Evolutionary conservation across 2,888 invertebrate species (phyloP), one percentile per base, ranked within the genome.

Genomic region (Pollenia griseotomentosa): DNA sequence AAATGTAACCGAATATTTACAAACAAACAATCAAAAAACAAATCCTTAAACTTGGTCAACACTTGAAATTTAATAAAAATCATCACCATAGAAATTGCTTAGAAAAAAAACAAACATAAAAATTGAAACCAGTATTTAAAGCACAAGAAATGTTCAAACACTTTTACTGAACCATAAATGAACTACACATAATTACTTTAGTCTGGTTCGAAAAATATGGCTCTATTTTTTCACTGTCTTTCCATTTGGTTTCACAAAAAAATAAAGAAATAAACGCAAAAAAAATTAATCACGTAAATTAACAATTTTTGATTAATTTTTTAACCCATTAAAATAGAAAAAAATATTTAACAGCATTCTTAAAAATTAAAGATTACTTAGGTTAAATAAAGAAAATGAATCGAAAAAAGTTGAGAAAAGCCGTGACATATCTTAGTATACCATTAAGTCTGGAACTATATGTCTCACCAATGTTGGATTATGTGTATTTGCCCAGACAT

Each of bases 31-130:
- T 12, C 40, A 55, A 10, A n/a, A 63, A 42, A 51, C 1, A 33
- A 75, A 51, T 8, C 53, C 44, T 51, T 48, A 80, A 63, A 73
- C 55, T 81, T 73, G 80, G 63, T 73, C 80, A 81, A 55, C 80
- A 46, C 73, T 81, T 73, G 57, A 55, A 57, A 65, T 51, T 65
- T 40, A 63, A 73, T 73, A 55, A 65, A 73, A 71, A 63, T 63
- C 40, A 70, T 51, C 51, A 48, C 14, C 9, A 48, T 2, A 55
- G 33, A 11, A 16, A 48, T 3, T 8, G 23, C 59, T 51, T 11
- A 7, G 16, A 11, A 6, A 33, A 19, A 19, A 48, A 6, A 66
- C 46, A 51, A 66, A 23, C 5, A 65, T 19, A 12, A 59, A 0
- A 59, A 11, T 59, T 59, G 6, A 33, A 53, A 77, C 63, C 3